Evolutionary conservation across 2,113 vertebrate genomes (phyloP), one percentile per base, ranked within the genome.

Genomic region (Centropus bengalensis): DNA sequence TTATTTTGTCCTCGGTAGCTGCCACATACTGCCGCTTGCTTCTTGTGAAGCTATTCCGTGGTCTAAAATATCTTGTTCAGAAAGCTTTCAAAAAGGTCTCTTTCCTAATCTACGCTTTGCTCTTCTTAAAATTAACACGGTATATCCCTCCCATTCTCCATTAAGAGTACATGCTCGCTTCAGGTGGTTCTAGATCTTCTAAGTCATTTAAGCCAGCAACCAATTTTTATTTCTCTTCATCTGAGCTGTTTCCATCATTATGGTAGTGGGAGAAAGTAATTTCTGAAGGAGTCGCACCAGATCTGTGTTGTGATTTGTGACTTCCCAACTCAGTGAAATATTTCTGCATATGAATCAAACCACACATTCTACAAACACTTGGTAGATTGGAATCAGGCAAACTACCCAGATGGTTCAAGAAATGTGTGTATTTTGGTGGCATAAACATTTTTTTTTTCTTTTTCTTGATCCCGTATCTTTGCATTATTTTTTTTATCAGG

Each of bases 371-470:
- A n/a, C 40, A 76, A 60, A 76, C 0, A 4, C 30, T 15, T 18
- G n/a, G 27, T 36, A 56, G 44, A 60, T 44, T 83, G 63, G 71
- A 92, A 77, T 86, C 42, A 77, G 42, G 21, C 0, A 0, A 58
- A 63, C 55, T 91, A 82, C 15, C 16, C 20, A 66, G 30, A 73
- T 49, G 32, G 24, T 66, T 94, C 49, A 45, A 87, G 36, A 73
- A 85, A 36, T 49, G 3, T 18, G 10, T 19, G 3, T 59, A 17
- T 80, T 89, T 82, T 85, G 6, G 19, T 76, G 44, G 13, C 32
- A 16, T 38, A 51, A 28, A 58, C 21, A 7, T 49, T 54, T 82
- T 15, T 74, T 42, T 0, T 36, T 74, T 42, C 0, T 36, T 30
- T 21, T 40, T 19, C 58, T 45, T 8, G 3, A 15, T 59, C 2